Base-by-base conservation (phyloP, 1,140 invertebrate species). In the Drosophila trapezifrons region DNA sequence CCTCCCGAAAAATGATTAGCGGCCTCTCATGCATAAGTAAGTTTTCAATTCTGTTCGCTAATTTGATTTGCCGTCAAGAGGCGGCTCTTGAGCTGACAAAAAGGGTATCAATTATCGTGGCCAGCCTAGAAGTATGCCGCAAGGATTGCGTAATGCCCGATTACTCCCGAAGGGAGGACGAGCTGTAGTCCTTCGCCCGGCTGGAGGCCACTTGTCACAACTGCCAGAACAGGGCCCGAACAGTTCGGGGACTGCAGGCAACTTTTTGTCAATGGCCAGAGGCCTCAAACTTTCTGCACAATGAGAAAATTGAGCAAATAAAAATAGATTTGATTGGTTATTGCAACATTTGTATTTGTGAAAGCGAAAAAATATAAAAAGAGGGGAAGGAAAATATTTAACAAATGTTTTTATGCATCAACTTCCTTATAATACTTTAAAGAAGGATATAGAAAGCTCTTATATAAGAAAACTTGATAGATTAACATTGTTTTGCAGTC, bases 31-130 rank as follows among this genome's bases (percentile, higher is more conserved):
- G 84, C 79, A 89, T 89, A 90, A 89, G 71, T 90, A 87, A 89
- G 75, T 62, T 90, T 89, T 89, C 85, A 84, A 89, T 89, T 90
- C 87, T 40, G 82, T 62, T 76, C 76, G 81, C 74, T 89, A 89
- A 89, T 89, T 90, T 89, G 85, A 89, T 84, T 87, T 73, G 67
- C 67, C 49, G 40, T 62, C 57, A 18, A 77, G 51, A 35, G 64
- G 22, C 37, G 60, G 18, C 25, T 51, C 20, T 3, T 5, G 2
- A 12, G 17, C 47, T 45, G 27, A 47, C 40, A 71, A 71, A 59
- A 59, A 54, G 51, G 49, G 66, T 71, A 71, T 69, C 65, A 69
- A 69, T 69, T 69, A 69, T 69, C 45, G 60, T 69, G 65, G 45
- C 20, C 35, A 66, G 60, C 35, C 45, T 37, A 47, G 29, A 57